These are phyloP conservation scores for Chrysaora quinquecirrha DNA, from an alignment of 30 jellyfish, hydroid and myxozoan genomes.

Conservation along the genomic window DNA sequence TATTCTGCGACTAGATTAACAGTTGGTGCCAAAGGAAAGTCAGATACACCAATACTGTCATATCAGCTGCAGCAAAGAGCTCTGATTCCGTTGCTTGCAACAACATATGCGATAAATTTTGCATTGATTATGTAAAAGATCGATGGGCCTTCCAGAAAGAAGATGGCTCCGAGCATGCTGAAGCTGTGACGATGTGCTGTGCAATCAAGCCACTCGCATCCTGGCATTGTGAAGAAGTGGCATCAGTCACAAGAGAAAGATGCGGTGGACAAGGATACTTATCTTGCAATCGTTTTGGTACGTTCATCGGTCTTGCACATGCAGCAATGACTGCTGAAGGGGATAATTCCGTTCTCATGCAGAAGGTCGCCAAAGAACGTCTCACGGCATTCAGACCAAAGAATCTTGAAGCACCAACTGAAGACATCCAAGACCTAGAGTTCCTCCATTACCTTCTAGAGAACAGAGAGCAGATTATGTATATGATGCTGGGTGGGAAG, in stretches of 20 bases:
- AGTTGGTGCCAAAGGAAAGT: slow-evolving; percentile 89
- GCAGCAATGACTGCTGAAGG: slow-evolving; percentile 98
- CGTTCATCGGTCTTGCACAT: slow-evolving; percentile 79
- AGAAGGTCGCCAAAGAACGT: slow-evolving; percentile 92
- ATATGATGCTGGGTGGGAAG: slow-evolving; percentile 72
- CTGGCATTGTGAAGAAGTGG: slow-evolving; percentile 91
- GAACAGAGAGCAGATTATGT: slow-evolving; percentile 80
- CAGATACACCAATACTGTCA: slow-evolving; percentile 83
- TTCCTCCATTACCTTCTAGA: slow-evolving; percentile 79
- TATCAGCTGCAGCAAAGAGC: slow-evolving; percentile 94
- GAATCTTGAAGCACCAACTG: slow-evolving; percentile 61
- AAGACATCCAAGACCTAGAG: slow-evolving; percentile 49
- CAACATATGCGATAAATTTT: slow-evolving; percentile 75
- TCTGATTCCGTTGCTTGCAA: slow-evolving; percentile 85
- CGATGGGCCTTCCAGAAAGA: slow-evolving; percentile 89
- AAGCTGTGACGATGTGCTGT: slow-evolving; percentile 92
- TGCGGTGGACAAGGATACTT: slow-evolving; percentile 96
- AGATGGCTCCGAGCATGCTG: slow-evolving; percentile 90
- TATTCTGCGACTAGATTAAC: slow-evolving; percentile 92
- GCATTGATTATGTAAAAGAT: slow-evolving; percentile 87
- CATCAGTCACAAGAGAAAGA: slow-evolving; percentile 90
- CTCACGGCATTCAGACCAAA: slow-evolving; percentile 67
- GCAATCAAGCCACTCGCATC: slow-evolving; percentile 93
- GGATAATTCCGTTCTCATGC: slow-evolving; percentile 91
- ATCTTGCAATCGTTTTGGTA: slow-evolving; percentile 87